These are phyloP conservation scores for Melieria omissa DNA, from an alignment of 2,888 invertebrate genomes.

Conservation along the genomic window DNA sequence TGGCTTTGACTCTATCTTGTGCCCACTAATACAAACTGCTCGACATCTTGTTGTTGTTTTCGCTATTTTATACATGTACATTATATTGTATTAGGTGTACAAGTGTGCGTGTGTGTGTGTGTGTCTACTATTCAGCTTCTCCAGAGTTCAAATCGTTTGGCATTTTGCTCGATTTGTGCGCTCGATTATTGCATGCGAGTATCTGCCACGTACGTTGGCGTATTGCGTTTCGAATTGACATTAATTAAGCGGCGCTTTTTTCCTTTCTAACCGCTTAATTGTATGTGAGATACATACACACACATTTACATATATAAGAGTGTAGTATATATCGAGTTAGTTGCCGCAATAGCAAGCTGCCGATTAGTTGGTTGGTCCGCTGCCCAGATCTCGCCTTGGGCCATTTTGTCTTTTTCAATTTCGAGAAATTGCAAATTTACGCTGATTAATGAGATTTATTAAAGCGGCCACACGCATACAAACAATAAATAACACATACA, in stretches of 20 bases:
- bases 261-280: background rate
- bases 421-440: no score
- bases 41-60: background rate
- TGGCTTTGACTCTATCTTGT: no score
- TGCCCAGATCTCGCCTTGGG: no score
- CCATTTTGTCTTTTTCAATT: no score
- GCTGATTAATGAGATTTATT: no score
- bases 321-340: background rate
- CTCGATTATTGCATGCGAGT: background rate
- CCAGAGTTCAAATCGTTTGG: conserved; percentile 20
- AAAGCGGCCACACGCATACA: no score
- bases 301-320: background rate
- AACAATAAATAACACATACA: no score
- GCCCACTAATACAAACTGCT: no score
- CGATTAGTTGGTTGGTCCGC: background rate
- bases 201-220: conserved; percentile 11
- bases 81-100: background rate
- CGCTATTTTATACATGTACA: no score
- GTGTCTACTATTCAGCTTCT: background rate
- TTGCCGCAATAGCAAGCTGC: background rate
- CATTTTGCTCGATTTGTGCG: conserved; percentile 13
- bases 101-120: background rate
- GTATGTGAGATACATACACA: background rate
- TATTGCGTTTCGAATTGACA: conserved; percentile 21
- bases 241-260: conserved; percentile 6